Conservation (phyloP, 2,113 vertebrate species). For the Planiliza haematocheilus region DNA sequence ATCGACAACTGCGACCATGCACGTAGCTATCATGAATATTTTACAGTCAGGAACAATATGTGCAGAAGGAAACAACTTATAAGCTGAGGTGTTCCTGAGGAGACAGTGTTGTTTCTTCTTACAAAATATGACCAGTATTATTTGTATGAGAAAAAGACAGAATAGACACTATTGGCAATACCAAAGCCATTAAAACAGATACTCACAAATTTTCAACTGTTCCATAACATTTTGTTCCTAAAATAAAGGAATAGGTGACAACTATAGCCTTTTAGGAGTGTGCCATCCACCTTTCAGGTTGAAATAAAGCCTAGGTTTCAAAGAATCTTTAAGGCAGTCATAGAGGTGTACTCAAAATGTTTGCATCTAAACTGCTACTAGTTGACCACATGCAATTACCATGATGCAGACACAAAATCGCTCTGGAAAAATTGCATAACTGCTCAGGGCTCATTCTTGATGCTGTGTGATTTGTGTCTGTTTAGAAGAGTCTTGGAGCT, state of each 20-base stretch:
- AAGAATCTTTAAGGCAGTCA: not conserved
- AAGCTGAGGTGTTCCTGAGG: not conserved
- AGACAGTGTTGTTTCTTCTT: not conserved
- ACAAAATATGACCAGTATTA: not conserved
- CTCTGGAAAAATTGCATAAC: constrained; percentile 8
- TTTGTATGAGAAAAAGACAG: not conserved
- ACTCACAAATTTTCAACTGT: not conserved
- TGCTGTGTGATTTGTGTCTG: not conserved
- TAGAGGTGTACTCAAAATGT: not conserved
- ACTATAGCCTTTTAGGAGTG: not conserved
- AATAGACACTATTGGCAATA: too few relatives aligned
- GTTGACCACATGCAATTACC: not conserved
- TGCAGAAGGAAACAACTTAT: constrained; percentile 3
- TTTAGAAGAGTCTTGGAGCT: not conserved
- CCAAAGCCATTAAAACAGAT: not conserved
- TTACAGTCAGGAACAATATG: constrained; percentile 10
- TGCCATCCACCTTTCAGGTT: not conserved
- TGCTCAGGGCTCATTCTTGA: not conserved
- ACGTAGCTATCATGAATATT: constrained; percentile 6
- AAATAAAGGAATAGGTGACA: not conserved
- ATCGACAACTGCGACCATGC: not conserved
- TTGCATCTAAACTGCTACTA: not conserved
- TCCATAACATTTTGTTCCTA: not conserved
- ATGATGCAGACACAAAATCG: not conserved
- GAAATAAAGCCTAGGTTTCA: not conserved